These are phyloP conservation scores for Ovis canadensis DNA, from an alignment of 2,113 vertebrate genomes.

Conservation along the genomic window DNA sequence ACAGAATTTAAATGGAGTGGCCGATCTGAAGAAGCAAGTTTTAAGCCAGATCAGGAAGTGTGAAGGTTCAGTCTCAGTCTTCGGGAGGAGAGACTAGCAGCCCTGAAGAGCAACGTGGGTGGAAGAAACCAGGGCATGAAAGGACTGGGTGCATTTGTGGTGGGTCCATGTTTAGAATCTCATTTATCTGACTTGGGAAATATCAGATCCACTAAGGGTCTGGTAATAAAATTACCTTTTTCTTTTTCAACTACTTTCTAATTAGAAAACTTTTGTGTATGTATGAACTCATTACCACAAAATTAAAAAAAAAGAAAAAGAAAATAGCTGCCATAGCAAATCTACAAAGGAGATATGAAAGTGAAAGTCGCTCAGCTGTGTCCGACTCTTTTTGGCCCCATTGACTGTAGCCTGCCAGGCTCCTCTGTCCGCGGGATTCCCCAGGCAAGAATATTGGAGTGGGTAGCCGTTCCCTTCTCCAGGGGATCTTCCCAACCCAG, in stretches of 20 bases:
- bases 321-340: background rate
- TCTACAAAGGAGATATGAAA: background rate
- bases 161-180: background rate
- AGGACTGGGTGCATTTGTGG: background rate
- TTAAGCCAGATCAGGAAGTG: background rate
- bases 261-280: background rate
- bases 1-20: background rate
- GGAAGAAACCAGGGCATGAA: background rate
- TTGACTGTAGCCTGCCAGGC: background rate
- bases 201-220: background rate
- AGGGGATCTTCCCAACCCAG: background rate
- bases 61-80: background rate
- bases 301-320: background rate
- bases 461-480: background rate
- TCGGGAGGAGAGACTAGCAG: background rate
- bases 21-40: background rate
- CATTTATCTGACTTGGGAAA: background rate
- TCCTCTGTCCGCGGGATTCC: background rate
- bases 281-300: background rate
- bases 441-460: background rate
- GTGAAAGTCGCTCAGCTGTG: accelerated
- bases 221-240: background rate
- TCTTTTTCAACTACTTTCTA: background rate
- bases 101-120: background rate
- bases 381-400: background rate